These are phyloP conservation scores for Geotrypetes seraphini DNA, from an alignment of 2,797 vertebrate genomes.

Conservation along the genomic window DNA sequence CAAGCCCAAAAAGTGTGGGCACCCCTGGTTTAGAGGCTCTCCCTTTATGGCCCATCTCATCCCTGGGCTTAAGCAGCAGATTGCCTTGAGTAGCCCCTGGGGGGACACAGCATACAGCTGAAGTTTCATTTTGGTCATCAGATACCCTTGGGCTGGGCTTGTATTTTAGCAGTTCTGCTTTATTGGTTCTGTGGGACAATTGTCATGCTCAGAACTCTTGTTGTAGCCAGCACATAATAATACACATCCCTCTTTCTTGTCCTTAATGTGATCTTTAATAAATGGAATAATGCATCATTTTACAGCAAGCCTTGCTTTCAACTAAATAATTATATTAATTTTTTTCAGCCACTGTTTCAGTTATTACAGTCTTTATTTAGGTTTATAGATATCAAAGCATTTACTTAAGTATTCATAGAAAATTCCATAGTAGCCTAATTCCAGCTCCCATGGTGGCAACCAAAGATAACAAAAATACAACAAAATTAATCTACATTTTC, in stretches of 20 bases:
- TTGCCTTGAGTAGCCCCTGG: too few relatives aligned
- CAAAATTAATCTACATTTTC: constrained; percentile 48
- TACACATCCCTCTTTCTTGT: constrained; percentile 35
- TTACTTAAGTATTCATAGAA: constrained; percentile 77
- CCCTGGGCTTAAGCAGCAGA: too few relatives aligned
- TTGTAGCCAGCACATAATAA: constrained; percentile 22
- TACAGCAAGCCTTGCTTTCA: constrained; percentile 73
- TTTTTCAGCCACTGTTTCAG: constrained; percentile 56
- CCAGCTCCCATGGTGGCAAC: constrained; percentile 67
- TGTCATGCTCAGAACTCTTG: too few relatives aligned
- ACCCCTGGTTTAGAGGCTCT: too few relatives aligned
- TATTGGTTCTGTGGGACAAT: too few relatives aligned
- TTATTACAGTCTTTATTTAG: constrained; percentile 66
- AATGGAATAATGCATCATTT: constrained; percentile 73
- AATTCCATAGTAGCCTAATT: constrained; percentile 73
- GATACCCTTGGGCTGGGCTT: too few relatives aligned
- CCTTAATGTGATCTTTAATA: constrained; percentile 79
- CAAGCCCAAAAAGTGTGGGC: too few relatives aligned
- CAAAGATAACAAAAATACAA: constrained; percentile 51
- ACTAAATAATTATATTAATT: constrained; percentile 57
- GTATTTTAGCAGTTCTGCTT: too few relatives aligned
- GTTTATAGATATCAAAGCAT: constrained; percentile 69
- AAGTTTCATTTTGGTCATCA: too few relatives aligned
- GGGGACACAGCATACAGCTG: too few relatives aligned
- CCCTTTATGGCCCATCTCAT: too few relatives aligned